Evolutionary conservation across 2,888 invertebrate species (phyloP).

Genomic region (Atrina japonica): DNA sequence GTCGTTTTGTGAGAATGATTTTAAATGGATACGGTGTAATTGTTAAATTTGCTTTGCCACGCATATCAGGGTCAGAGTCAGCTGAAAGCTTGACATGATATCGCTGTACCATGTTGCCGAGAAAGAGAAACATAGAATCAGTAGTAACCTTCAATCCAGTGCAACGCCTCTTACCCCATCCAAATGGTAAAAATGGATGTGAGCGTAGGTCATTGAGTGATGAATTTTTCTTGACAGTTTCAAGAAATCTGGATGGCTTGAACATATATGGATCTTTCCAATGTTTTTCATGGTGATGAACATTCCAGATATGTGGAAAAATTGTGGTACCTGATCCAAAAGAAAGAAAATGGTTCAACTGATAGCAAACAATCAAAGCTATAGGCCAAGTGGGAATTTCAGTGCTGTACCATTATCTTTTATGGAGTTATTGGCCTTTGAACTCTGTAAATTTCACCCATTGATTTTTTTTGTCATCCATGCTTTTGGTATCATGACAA

Average conservation of each 20-base stretch:
- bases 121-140: conserved; percentile 48
- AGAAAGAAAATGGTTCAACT: no score
- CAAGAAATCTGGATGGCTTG: conserved; percentile 62
- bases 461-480: no score
- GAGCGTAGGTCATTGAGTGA: conserved; percentile 41
- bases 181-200: conserved; percentile 57
- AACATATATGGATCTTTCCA: conserved; percentile 58
- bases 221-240: conserved; percentile 43
- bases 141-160: conserved; percentile 51
- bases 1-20: background rate
- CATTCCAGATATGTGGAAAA: conserved; percentile 56
- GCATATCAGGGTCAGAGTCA: conserved; percentile 37
- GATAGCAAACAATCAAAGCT: no score
- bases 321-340: conserved; percentile 53
- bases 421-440: no score
- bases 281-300: conserved; percentile 53
- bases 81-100: conserved; percentile 34
- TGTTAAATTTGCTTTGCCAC: conserved; percentile 33
- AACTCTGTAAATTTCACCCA: no score
- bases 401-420: no score
- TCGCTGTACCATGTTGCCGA: conserved; percentile 35
- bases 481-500: no score
- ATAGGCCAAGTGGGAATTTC: no score
- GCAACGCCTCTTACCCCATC: conserved; percentile 56
- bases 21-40: conserved; percentile 33